A percentile compares a stretch with the other conserved stretches of the same genome.
Conservation (phyloP, 2,797 vertebrate genomes). For the Malacoraja senta region DNA sequence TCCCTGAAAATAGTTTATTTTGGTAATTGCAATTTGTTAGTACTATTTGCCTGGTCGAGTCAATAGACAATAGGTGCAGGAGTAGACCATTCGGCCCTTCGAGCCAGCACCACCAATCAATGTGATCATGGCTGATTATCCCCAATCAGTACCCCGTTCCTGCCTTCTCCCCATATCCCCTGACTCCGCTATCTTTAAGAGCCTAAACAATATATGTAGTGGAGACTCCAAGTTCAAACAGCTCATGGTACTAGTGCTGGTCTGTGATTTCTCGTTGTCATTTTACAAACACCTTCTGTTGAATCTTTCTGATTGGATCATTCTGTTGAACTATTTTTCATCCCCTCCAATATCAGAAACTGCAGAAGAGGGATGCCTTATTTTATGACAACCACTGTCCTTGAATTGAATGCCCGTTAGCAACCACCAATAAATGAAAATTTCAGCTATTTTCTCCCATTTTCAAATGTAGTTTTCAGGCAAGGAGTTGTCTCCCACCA, state of each 20-base stretch:
- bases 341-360: neutral
- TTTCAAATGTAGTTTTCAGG: neutral
- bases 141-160: too few relatives aligned
- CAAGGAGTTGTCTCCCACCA: neutral
- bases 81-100: too few relatives aligned
- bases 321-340: neutral
- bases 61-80: too few relatives aligned
- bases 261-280: neutral
- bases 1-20: neutral
- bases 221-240: neutral
- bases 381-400: neutral
- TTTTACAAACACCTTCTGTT: neutral
- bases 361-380: neutral
- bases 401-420: neutral
- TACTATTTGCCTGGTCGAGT: neutral
- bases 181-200: too few relatives aligned
- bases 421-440: neutral
- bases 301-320: too few relatives aligned
- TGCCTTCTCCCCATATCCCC: too few relatives aligned
- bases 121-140: too few relatives aligned
- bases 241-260: neutral
- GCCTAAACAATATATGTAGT: too few relatives aligned
- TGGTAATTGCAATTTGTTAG: neutral
- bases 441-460: neutral
- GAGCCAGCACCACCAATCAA: too few relatives aligned